A percentile compares a stretch with the other conserved stretches of the same genome.
Conservation (phyloP, 2,113 vertebrate genomes). For the Dunckerocampus dactyliophorus region DNA sequence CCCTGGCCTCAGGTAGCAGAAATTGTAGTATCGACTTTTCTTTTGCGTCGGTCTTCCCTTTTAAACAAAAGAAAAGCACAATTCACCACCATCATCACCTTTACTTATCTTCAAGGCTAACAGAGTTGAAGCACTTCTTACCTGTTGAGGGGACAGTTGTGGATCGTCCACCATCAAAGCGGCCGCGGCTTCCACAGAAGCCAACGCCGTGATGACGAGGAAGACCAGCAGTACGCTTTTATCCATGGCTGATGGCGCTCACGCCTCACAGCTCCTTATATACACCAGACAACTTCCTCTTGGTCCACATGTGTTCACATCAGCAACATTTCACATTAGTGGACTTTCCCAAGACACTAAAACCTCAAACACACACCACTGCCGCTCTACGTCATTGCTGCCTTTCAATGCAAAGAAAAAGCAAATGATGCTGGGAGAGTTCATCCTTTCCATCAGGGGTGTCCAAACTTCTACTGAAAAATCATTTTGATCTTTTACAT, state of each 20-base stretch:
- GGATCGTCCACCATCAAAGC: neutral
- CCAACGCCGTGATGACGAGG: constrained; percentile 36
- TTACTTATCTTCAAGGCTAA: too few relatives aligned
- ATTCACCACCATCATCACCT: neutral
- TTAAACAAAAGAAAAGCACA: neutral
- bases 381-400: neutral
- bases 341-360: neutral
- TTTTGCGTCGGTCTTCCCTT: neutral
- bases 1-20: neutral
- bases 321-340: neutral
- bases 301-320: neutral
- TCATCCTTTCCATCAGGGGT: too few relatives aligned
- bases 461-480: too few relatives aligned
- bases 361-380: neutral
- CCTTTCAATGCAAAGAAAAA: neutral
- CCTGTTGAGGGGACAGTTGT: neutral
- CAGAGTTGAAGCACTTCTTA: neutral
- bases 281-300: neutral
- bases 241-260: constrained; percentile 26
- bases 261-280: constrained; percentile 30
- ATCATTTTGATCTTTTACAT: too few relatives aligned
- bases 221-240: constrained; percentile 26
- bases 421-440: neutral
- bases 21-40: too few relatives aligned
- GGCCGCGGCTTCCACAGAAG: constrained; percentile 7